Evolutionary conservation across 2,888 invertebrate species (phyloP).

Genomic region (Drosophila greeni): DNA sequence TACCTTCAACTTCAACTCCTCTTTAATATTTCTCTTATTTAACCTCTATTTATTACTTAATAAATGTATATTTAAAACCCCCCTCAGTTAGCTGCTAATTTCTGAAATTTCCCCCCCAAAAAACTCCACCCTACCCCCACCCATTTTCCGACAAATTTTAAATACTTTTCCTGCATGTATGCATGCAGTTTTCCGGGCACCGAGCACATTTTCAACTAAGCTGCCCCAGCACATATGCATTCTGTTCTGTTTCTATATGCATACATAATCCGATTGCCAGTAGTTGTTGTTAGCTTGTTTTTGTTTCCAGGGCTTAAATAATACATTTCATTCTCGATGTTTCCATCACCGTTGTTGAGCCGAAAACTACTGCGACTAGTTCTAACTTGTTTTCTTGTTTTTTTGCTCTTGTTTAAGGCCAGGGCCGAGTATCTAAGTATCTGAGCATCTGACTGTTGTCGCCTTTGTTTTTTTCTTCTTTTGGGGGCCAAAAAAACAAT

Average conservation of each 20-base stretch:
- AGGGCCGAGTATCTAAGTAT: constrained; percentile 25
- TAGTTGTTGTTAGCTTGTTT: constrained; percentile 2
- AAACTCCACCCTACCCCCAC: background rate
- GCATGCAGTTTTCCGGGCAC: background rate
- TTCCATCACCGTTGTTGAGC: constrained; percentile 16
- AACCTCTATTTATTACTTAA: background rate
- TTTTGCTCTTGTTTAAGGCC: constrained; percentile 52
- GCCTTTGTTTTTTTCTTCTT: constrained; percentile 23
- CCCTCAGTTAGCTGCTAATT: background rate
- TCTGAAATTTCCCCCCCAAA: background rate
- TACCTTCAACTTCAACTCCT: background rate
- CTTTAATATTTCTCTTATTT: background rate
- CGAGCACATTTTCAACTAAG: constrained; percentile 9
- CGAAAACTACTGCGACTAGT: background rate
- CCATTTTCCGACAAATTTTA: constrained; percentile 2
- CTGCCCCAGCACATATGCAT: constrained; percentile 11
- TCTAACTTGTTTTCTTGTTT: background rate
- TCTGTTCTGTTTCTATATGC: constrained; percentile 7
- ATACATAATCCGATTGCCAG: constrained; percentile 23
- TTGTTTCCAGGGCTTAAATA: constrained; percentile 17
- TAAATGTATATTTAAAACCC: background rate
- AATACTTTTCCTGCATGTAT: constrained; percentile 18
- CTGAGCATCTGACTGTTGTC: constrained; percentile 14
- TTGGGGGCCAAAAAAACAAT: constrained; percentile 32
- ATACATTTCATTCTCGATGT: constrained; percentile 36